Evolutionary conservation across 2,113 vertebrate genomes (phyloP).

Genomic region (Cromileptes altivelis): DNA sequence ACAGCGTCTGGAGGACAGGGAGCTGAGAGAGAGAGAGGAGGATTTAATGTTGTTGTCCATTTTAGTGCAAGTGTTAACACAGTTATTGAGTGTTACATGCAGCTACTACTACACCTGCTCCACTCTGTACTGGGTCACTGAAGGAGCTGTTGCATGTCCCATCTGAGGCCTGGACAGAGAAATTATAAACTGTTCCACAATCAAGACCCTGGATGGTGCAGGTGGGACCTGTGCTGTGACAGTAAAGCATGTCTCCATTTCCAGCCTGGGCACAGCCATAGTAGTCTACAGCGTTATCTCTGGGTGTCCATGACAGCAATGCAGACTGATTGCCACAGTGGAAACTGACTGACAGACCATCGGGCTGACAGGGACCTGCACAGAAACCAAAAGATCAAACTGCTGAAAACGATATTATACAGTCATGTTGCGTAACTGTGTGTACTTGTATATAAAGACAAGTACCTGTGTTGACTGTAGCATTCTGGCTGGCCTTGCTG

Average conservation of each 20-base stretch:
- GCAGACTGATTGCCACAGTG: slow-evolving; percentile 78
- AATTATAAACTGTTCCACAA: slow-evolving; percentile 81
- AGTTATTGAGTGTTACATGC: not conserved
- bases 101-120: slow-evolving; percentile 75
- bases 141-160: slow-evolving; percentile 82
- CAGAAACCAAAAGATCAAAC: not conserved
- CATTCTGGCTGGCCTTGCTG: slow-evolving; percentile 66
- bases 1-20: slow-evolving; percentile 82
- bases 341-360: slow-evolving; percentile 59
- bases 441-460: not conserved
- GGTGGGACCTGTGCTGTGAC: slow-evolving; percentile 52
- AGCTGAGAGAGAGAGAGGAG: slow-evolving; percentile 57
- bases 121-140: slow-evolving; percentile 61
- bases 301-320: slow-evolving; percentile 74
- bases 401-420: not conserved
- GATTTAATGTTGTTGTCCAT: not conserved
- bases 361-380: slow-evolving; percentile 82
- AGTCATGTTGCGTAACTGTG: not conserved
- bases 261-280: slow-evolving; percentile 68
- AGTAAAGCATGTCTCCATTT: slow-evolving; percentile 66
- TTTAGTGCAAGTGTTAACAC: not conserved
- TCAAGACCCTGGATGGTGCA: slow-evolving; percentile 77
- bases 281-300: slow-evolving; percentile 61
- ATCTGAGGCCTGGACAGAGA: slow-evolving; percentile 81
- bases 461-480: slow-evolving; percentile 74